Percentiles rank a stretch among this genome's conserved stretches.
Evolutionary conservation across 64 coral and sea anemone species (phyloP).

Genomic region (Actinia tenebrosa): DNA sequence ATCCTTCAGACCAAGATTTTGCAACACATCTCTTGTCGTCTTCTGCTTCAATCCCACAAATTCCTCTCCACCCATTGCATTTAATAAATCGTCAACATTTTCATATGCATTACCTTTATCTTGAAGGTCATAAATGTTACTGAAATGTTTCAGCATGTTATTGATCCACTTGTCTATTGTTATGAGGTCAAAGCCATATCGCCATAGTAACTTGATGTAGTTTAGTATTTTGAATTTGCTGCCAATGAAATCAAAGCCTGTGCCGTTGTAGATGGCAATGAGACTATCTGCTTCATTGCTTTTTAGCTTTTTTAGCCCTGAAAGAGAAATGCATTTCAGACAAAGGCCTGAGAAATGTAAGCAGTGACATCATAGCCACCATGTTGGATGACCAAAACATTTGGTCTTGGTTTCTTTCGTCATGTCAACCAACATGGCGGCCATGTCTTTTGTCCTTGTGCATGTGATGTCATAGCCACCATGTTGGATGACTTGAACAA

Average conservation of each 20-base stretch:
- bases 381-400: too few species aligned
- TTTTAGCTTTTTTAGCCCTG: conserved; percentile 70
- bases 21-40: conserved; percentile 53
- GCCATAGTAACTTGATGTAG: conserved; percentile 80
- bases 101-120: conserved; percentile 46
- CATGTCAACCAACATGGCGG: too few species aligned
- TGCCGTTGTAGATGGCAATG: conserved; percentile 72
- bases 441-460: too few species aligned
- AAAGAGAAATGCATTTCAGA: background rate
- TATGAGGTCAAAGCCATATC: conserved; percentile 86
- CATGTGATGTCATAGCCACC: too few species aligned
- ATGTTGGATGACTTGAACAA: too few species aligned
- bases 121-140: conserved; percentile 81
- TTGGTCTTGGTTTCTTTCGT: too few species aligned
- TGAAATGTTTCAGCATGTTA: conserved; percentile 67
- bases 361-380: too few species aligned
- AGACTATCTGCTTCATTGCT: conserved; percentile 51
- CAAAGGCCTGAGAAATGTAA: background rate
- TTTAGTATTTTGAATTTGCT: conserved; percentile 78
- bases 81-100: conserved; percentile 68
- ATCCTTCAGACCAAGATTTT: conserved; percentile 65
- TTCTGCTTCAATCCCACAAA: conserved; percentile 64
- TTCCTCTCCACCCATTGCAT: conserved; percentile 72
- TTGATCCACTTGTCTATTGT: conserved; percentile 68
- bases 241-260: conserved; percentile 74